Base-by-base conservation (phyloP, 2,888 invertebrate genomes). In the Platypus cylindrus region DNA sequence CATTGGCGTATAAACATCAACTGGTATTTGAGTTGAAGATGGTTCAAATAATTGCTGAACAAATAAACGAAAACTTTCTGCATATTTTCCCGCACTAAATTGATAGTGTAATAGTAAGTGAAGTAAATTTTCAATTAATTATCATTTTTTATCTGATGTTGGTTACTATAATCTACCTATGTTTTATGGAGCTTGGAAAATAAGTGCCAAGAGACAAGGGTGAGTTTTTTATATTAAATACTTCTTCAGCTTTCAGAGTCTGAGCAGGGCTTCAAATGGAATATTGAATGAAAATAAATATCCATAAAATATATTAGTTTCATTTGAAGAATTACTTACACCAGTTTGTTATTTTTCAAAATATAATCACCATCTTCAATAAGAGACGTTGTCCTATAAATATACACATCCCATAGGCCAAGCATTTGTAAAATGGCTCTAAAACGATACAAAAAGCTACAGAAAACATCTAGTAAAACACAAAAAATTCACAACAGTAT, bases 1-100 rank as follows among this genome's bases (percentile, higher is more conserved):
- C 40, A 43, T 43, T 3, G 36, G 40, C 2, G 43, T 43, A 29
- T 43, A 43, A 7, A 40, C 40, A 22, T 43, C 43, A 4, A 40
- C 37, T 2, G 43, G 43, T 9, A 43, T 27, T 18, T 40, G 40
- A 1, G 38, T 34, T 4, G 31, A 38, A 5, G 37, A 31, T 5
- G 43, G 43, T 3, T 20, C n/a, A 12, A 43, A 27, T 5, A 40
- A 20, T 17, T 43, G 35, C 17, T 43, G 43, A 4, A 34, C 30
- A 22, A 43, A 43, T 12, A 36, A 17, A 5, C 26, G 23, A 8
- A 43, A 27, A n/a, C 20, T 18, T 20, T 40, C 40, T 4, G 25
- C 40, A 14, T 43, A 43, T 34, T 40, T 43, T 3, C 12, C n/a
- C 13, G 28, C 5, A 9, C 42, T 41, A 13, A 27, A 38, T 30